Evolutionary conservation across 2,113 vertebrate species (phyloP), one percentile per base, ranked within the genome.

Genomic region (Dermatemys mawii): DNA sequence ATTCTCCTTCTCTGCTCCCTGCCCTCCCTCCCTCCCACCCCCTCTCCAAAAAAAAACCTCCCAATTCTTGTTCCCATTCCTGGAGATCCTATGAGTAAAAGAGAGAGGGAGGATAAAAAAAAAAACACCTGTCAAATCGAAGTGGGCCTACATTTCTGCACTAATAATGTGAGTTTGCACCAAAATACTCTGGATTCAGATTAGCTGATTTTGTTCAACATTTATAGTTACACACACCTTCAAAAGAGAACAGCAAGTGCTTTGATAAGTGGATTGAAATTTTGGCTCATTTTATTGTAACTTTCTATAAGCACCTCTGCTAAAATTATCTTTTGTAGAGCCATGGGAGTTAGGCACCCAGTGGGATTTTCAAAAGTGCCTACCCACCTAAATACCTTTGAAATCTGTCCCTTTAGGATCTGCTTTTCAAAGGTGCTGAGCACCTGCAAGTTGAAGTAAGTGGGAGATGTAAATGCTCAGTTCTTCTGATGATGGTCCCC

Each of bases 201-300:
- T 10, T 19, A 35, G 32, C 14, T 35, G 32, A 19, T 35, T 95
- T 60, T 91, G 35, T 84, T 92, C 44, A 87, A 80, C 38, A 22
- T 93, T 82, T 55, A 50, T 1, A 86, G 32, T 19, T 41, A 90
- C 13, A 76, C 12, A 27, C 1, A 55, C 32, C 44, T 24, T 91
- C 29, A 87, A 87, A 84, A 63, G 90, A 91, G 94, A 57, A 53
- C 10, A 41, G 5, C n/a, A 89, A 89, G 49, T 26, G 44, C 27
- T 91, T 24, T 91, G 88, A 81, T 73, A 94, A 94, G 90, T 82
- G 91, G 35, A 88, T 90, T 93, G 83, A 94, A 95, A 95, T 41
- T 70, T 76, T 81, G 83, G 49, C 85, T 89, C 63, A 90, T 82
- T 92, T 93, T 83, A 80, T 29, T 76, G 38, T 60, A 83, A 41